Base-by-base conservation (phyloP, 2,888 invertebrate genomes). In the Unio delphinus region DNA sequence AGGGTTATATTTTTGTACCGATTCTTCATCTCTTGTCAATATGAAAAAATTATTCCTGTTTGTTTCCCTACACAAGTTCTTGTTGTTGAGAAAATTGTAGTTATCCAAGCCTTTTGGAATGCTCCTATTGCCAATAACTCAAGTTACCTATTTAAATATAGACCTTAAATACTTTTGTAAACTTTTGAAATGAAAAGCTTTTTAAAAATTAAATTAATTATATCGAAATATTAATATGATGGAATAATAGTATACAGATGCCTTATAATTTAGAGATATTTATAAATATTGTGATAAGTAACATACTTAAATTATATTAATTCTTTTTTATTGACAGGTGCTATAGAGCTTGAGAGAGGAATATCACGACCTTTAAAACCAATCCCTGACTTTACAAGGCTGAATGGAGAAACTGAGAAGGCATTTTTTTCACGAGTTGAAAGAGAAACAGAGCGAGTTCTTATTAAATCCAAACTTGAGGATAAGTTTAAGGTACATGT, bases 391-490 rank as follows among this genome's bases (percentile, higher is more conserved):
- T 84, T 84, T 71, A 61, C 73, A 8, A 78, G 83, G 68, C 73
- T 76, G n/a, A 78, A 76, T 59, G 67, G 69, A 30, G 87, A 87
- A 68, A 75, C 68, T 30, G 85, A 84, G 11, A 60, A 69, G n/a
- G 62, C 71, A 11, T 87, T 86, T 65, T 63, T 84, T 65, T 67
- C 74, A 8, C 69, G 87, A 63, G 77, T 87, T 15, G 81, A 86
- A 34, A 62, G 74, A 20, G 80, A 83, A 67, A 74, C 84, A 11
- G 67, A 79, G 26, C 71, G 66, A 45, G 82, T 78, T 26, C 70
- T 84, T 28, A 61, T 74, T 8, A 76, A 78, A 61, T 64, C 78
- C 34, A 74, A 83, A 67, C 71, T 86, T 61, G 83, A 86, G 64
- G 78, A 83, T 23, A 84, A 84, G 65, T 86, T 73, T 70, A 69